These are phyloP conservation scores for Tauraco erythrolophus DNA, from an alignment of 2,113 vertebrate species.

Conservation along the genomic window DNA sequence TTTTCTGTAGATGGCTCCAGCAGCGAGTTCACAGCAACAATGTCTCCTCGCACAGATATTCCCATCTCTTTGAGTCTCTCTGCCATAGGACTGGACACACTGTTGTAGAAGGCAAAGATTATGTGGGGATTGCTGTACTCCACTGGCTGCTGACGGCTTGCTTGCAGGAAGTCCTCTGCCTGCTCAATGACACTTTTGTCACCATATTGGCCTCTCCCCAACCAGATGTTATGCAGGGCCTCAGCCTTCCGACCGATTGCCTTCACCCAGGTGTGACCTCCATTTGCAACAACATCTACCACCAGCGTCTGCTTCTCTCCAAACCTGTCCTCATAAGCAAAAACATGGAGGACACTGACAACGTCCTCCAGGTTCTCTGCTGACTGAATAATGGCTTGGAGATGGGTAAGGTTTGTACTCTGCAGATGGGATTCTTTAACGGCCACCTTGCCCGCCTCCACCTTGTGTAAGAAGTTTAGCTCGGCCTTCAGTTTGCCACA, in stretches of 20 bases:
- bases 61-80: constrained; percentile 88
- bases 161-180: constrained; percentile 90
- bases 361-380: constrained; percentile 88
- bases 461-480: constrained; percentile 89
- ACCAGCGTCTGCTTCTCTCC: constrained; percentile 86
- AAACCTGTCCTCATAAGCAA: constrained; percentile 82
- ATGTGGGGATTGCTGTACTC: constrained; percentile 91
- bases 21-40: constrained; percentile 86
- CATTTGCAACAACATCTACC: constrained; percentile 92
- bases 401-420: constrained; percentile 95
- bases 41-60: constrained; percentile 90
- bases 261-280: constrained; percentile 95
- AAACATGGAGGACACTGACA: constrained; percentile 89
- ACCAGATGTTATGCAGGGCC: constrained; percentile 96
- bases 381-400: constrained; percentile 89
- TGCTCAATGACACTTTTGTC: constrained; percentile 91
- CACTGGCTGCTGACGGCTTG: constrained; percentile 90
- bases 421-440: constrained; percentile 93
- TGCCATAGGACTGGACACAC: constrained; percentile 91
- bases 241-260: constrained; percentile 95
- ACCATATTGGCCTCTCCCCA: constrained; percentile 94
- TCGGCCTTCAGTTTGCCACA: constrained; percentile 91
- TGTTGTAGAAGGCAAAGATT: constrained; percentile 95
- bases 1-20: constrained; percentile 51
- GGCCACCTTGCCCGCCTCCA: constrained; percentile 86